Percentiles rank a stretch among this genome's conserved stretches.
Conservation (phyloP, 2,797 vertebrate species). For the Microctenopoma stevenorrisi region DNA sequence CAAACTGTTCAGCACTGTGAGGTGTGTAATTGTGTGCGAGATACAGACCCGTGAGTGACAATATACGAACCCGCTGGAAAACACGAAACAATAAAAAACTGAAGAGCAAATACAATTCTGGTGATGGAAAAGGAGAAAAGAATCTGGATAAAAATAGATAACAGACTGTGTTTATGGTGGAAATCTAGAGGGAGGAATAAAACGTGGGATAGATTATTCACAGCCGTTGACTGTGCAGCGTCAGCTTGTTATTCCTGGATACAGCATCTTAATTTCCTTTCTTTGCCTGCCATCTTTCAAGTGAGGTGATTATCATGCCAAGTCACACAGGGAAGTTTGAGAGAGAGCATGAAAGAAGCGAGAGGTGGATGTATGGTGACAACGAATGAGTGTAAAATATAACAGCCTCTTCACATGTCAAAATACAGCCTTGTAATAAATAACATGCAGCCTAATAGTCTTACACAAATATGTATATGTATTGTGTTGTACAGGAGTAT, state of each 20-base stretch:
- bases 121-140: constrained; percentile 8
- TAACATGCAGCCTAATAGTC: neutral
- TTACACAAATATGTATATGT: neutral
- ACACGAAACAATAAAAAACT: constrained; percentile 18
- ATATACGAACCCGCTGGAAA: neutral
- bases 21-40: constrained; percentile 4
- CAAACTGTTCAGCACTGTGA: constrained; percentile 2
- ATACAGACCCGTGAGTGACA: neutral
- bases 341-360: constrained; percentile 33
- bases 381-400: constrained; percentile 41
- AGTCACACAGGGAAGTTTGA: constrained; percentile 56
- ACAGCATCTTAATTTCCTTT: constrained; percentile 56
- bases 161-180: constrained; percentile 22
- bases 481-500: no score
- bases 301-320: constrained; percentile 61
- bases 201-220: constrained; percentile 62
- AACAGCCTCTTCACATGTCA: constrained; percentile 3
- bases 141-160: constrained; percentile 39
- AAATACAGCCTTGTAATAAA: constrained; percentile 2
- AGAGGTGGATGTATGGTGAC: constrained; percentile 37
- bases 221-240: constrained; percentile 53
- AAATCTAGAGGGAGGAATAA: constrained; percentile 59
- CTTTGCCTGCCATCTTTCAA: constrained; percentile 52
- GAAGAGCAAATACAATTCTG: constrained; percentile 14
- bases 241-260: constrained; percentile 74